phyloP scores from a whole-genome alignment of 2,888 invertebrate species.

The Tigriopus californicus region DNA sequence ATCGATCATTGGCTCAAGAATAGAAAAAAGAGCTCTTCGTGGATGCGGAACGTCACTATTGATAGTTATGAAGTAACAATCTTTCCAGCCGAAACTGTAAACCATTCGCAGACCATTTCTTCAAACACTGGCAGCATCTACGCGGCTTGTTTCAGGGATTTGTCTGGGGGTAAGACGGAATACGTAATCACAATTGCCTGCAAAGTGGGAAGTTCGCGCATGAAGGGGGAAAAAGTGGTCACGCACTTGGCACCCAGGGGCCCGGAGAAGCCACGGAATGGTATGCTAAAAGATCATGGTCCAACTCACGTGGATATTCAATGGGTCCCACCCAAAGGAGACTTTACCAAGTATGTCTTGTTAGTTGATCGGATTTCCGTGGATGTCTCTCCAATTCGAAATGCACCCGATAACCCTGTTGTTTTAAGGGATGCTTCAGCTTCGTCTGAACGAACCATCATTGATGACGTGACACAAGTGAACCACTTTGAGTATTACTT shows the following conservation, averaged over 20 bases:
- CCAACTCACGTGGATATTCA: slow-evolving; percentile 1
- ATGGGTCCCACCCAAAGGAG: slow-evolving; percentile 15
- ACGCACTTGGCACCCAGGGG: slow-evolving; percentile 10
- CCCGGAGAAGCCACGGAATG: slow-evolving; percentile 9
- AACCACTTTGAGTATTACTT: neutral
- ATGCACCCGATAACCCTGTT: too few species aligned
- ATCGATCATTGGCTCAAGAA: slow-evolving; percentile 7
- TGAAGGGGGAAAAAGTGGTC: slow-evolving; percentile 15
- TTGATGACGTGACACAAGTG: too few species aligned
- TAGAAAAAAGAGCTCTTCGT: neutral
- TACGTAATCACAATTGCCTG: slow-evolving; percentile 15
- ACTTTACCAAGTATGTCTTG: slow-evolving; percentile 13
- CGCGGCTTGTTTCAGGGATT: slow-evolving; percentile 9
- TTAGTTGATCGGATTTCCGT: neutral
- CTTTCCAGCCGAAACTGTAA: slow-evolving; percentile 10
- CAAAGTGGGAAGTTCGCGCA: slow-evolving; percentile 7
- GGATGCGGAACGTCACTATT: neutral
- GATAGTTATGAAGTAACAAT: slow-evolving; percentile 14
- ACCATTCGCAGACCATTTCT: neutral
- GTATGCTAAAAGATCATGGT: neutral
- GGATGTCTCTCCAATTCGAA: too few species aligned
- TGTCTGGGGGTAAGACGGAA: slow-evolving; percentile 13
- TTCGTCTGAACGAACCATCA: too few species aligned
- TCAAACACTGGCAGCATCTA: too few species aligned
- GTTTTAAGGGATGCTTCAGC: too few species aligned